Evolutionary conservation across 2,888 invertebrate species (phyloP), one percentile per base, ranked within the genome.

Genomic region (Pseudolycoriella hygida): DNA sequence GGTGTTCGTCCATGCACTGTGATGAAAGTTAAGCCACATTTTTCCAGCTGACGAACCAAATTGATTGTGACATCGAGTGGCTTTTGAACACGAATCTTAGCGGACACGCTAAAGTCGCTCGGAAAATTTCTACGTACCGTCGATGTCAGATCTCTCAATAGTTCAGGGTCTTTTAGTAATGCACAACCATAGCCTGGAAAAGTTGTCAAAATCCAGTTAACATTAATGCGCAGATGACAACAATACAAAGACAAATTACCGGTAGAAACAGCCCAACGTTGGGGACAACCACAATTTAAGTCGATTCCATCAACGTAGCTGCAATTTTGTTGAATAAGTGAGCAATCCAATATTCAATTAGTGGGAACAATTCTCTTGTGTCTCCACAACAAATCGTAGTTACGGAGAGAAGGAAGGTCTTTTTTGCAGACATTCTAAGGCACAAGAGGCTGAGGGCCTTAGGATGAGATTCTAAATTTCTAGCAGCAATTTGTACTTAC

Each of bases 201-300:
- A 6, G 4, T 25, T 25, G 25, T 8, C 4, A 4, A 8, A 25
- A 6, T 25, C 8, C 25, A 25, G 4, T 25, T 4, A 25, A n/a
- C n/a, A n/a, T n/a, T n/a, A n/a, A n/a, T n/a, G n/a, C n/a, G n/a
- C n/a, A n/a, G n/a, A n/a, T n/a, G n/a, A n/a, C n/a, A 25, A 25
- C 5, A 25, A 25, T 25, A 8, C 4, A 25, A 25, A 8, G 5
- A 25, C 4, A 25, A 25, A 25, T 25, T 25, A 25, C 25, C 90
- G 58, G 88, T 85, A 52, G 82, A 76, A 64, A 87, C 80, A 0
- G 94, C 94, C 94, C 94, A 96, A 52, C 78, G 70, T 64, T 97
- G 97, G 1, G 97, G 97, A 55, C 97, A 97, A 1, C 97, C 97
- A 69, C 97, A 97, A 61, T 97, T 97, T 31, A 97, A 67, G 67